These are phyloP conservation scores for Drosophila paramelanica DNA, from an alignment of 2,888 invertebrate genomes.

Conservation along the genomic window DNA sequence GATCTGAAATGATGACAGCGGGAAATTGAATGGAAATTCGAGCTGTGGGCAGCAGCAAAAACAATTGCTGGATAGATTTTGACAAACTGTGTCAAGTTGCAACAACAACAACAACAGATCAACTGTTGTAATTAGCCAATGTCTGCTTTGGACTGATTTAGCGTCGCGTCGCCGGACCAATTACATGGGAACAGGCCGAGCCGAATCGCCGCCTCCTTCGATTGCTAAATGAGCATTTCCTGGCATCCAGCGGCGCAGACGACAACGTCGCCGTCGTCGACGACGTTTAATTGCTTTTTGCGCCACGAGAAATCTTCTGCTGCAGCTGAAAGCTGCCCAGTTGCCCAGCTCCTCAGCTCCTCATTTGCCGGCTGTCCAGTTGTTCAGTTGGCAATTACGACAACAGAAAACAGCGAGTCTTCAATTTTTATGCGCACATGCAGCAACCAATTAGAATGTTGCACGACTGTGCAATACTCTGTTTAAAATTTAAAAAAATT, in stretches of 20 bases:
- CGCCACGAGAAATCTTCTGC: conserved; percentile 71
- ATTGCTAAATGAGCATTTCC: conserved; percentile 85
- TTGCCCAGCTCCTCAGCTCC: conserved; percentile 17
- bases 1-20: conserved; percentile 39
- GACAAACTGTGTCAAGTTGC: conserved; percentile 75
- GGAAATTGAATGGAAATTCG: conserved; percentile 68
- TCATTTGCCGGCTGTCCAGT: conserved; percentile 20
- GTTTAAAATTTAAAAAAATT: neutral
- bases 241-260: conserved; percentile 85
- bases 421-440: conserved; percentile 59
- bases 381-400: conserved; percentile 19
- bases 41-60: conserved; percentile 30
- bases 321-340: conserved; percentile 27
- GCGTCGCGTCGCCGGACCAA: conserved; percentile 72
- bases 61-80: conserved; percentile 59
- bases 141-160: conserved; percentile 78
- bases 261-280: conserved; percentile 72
- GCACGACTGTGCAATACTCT: neutral
- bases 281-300: conserved; percentile 84
- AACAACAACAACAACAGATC: conserved; percentile 9
- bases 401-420: conserved; percentile 32
- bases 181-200: conserved; percentile 62
- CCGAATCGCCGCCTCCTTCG: conserved; percentile 34
- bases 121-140: conserved; percentile 60
- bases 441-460: conserved; percentile 18